phyloP scores from a whole-genome alignment of 2,113 vertebrate genomes.

The Dicaeum eximium region DNA sequence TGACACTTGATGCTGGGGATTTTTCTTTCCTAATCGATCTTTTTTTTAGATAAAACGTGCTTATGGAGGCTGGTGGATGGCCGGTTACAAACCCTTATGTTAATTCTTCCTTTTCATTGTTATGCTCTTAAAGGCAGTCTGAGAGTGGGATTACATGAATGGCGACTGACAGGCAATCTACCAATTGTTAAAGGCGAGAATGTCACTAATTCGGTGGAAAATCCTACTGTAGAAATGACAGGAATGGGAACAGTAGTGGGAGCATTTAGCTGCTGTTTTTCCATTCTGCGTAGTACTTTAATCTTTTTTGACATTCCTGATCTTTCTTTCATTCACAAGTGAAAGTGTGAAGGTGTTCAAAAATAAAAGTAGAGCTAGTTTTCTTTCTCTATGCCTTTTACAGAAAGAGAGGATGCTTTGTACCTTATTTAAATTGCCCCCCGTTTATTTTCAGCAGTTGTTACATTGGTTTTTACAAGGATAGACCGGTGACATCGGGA shows the following conservation, averaged over 20 bases:
- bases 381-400: background rate
- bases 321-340: background rate
- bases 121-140: accelerated
- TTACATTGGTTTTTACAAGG: background rate
- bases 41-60: no score
- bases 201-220: background rate
- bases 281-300: background rate
- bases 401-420: no score
- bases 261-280: background rate
- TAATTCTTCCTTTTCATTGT: background rate
- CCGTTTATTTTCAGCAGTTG: accelerated
- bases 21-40: background rate
- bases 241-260: background rate
- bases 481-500: accelerated
- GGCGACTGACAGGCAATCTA: no score
- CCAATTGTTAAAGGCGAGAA: no score
- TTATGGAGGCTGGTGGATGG: background rate
- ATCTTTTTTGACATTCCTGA: background rate
- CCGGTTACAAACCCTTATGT: background rate
- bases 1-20: background rate
- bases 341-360: background rate
- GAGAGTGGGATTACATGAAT: background rate
- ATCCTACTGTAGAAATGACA: background rate
- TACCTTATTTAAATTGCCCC: background rate
- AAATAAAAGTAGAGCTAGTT: background rate